Evolutionary conservation across 2,888 invertebrate genomes (phyloP), one percentile per base, ranked within the genome.

Genomic region (Idaea straminata): DNA sequence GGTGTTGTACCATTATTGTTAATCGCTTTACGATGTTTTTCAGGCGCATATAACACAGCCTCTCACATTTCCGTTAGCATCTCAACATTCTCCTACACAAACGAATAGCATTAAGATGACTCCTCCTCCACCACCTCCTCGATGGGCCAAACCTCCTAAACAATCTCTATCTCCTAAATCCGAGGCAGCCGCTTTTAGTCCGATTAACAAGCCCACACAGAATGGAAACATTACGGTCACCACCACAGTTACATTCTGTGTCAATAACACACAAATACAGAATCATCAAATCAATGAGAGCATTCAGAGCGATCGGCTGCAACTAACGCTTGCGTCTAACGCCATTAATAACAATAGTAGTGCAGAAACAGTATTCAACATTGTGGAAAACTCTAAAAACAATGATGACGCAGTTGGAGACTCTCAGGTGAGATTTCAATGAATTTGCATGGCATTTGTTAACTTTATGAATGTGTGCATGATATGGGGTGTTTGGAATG

Each of bases 231-330:
- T 97, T 83, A 96, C 95, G 61, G 96, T 97, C 62, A 96, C 97
- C 62, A 96, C 97, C n/a, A 96, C 96, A n/a, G 96, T 97, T 62
- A 96, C 96, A 16, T 96, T 97, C 84, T 96, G 96, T 77, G 95
- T 97, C 75, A 95, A 95, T 88, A 93, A 94, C 80, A 89, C 91
- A 66, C 90, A 92, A 83, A 86, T 91, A 77, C 92, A 90, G 78
- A 92, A 91, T 72, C 94, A 94, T 80, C 88, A 93, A 86, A 89
- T 91, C 84, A 88, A 91, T 80, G 88, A 92, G 79, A 85, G 84
- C 81, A 89, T 92, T 79, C 87, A 89, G 77, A 91, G 85, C 73
- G 91, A 93, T 73, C 86, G 87, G 77, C 83, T 91, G 80, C 92
- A 92, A 91, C 86, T 92, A 92, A 92, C 92, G 88, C 91, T 92